Evolutionary conservation across 2,888 invertebrate genomes (phyloP).

Genomic region (Cecidostiba fungosa): DNA sequence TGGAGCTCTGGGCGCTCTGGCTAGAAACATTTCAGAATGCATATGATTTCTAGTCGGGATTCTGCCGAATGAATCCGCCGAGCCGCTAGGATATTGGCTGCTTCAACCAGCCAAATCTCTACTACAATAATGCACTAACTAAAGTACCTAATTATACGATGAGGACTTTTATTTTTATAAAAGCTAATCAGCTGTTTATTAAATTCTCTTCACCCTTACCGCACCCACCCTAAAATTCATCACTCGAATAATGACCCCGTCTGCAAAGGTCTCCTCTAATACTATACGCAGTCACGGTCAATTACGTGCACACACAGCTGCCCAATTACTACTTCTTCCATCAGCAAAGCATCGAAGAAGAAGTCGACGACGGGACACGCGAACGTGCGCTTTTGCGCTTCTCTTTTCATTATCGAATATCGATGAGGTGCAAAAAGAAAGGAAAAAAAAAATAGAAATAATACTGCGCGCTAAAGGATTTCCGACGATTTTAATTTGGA

Average conservation of each 20-base stretch:
- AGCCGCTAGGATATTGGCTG: neutral
- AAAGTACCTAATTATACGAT: no score
- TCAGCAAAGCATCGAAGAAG: neutral
- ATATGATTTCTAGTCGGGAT: neutral
- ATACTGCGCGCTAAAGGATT: neutral
- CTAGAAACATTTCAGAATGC: no score
- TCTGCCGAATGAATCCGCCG: slow-evolving; percentile 72
- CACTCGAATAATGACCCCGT: neutral
- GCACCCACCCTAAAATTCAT: no score
- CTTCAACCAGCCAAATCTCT: neutral
- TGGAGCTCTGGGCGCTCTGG: no score
- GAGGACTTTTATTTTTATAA: no score
- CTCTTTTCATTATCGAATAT: slow-evolving; percentile 59
- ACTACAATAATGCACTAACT: no score
- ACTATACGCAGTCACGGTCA: neutral
- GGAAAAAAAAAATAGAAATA: neutral
- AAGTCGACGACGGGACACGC: slow-evolving; percentile 11
- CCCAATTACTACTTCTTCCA: slow-evolving; percentile 39
- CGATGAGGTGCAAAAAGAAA: slow-evolving; percentile 26
- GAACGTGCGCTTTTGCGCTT: slow-evolving; percentile 15
- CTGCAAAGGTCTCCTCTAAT: neutral
- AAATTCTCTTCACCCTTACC: no score
- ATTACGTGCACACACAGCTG: slow-evolving; percentile 5
- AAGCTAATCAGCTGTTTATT: no score
- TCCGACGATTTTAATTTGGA: neutral